Percentiles rank a stretch among this genome's conserved stretches.
Conservation (phyloP, 2,888 invertebrate species). For the Ophioninae sp. region DNA sequence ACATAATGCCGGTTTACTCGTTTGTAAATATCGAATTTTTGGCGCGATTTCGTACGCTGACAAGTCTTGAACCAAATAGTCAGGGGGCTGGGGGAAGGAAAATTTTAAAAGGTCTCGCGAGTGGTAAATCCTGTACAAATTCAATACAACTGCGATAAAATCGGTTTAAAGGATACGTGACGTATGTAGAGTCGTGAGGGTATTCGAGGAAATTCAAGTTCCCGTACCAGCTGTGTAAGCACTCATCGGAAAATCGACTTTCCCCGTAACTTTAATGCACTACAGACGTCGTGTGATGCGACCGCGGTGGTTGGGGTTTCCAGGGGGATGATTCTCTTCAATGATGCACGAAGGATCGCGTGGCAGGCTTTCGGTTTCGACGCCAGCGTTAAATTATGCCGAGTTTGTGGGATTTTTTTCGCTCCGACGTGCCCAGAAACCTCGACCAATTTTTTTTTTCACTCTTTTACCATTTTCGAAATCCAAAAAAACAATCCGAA, state of each 20-base stretch:
- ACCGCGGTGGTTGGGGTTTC: not conserved
- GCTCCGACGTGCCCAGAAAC: not conserved
- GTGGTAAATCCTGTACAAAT: constrained; percentile 39
- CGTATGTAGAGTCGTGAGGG: constrained; percentile 8
- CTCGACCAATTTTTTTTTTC: not conserved
- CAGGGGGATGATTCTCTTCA: constrained; percentile 21
- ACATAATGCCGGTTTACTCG: not conserved
- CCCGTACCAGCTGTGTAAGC: not conserved
- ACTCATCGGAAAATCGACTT: constrained; percentile 45
- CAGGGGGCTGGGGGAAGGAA: not conserved
- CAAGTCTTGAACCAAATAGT: not conserved
- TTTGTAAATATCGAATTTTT: not conserved
- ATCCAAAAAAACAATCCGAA: too few species aligned
- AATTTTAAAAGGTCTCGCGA: constrained; percentile 27
- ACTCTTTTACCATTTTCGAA: too few species aligned
- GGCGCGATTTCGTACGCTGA: not conserved
- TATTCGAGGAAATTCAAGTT: constrained; percentile 9
- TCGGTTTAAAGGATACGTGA: constrained; percentile 15
- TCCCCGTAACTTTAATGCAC: constrained; percentile 30
- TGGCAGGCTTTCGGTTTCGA: constrained; percentile 18
- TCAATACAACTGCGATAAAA: constrained; percentile 13
- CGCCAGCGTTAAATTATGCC: not conserved
- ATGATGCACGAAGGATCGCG: constrained; percentile 30
- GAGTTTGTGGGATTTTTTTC: not conserved
- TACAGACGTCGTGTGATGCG: constrained; percentile 18